Evolutionary conservation across 2,113 vertebrate species (phyloP).

Genomic region (Calypte anna): DNA sequence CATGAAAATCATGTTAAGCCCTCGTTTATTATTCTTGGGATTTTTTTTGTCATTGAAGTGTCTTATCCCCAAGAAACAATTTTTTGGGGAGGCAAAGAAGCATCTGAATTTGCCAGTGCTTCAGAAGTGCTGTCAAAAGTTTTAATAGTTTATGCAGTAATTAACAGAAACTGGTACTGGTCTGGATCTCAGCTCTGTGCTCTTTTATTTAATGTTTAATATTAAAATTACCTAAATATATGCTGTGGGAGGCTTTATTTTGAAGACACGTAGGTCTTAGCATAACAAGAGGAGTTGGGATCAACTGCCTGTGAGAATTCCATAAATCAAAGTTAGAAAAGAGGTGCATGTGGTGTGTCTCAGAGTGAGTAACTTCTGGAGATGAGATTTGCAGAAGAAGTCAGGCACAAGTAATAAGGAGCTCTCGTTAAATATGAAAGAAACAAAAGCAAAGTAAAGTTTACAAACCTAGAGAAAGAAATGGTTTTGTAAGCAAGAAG

Average conservation of each 20-base stretch:
- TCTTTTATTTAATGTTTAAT: background rate
- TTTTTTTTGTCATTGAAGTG: background rate
- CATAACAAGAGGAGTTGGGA: background rate
- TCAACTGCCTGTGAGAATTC: background rate
- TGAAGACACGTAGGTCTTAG: background rate
- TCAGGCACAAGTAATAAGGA: background rate
- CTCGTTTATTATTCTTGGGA: background rate
- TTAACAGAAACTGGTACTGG: background rate
- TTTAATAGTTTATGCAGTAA: background rate
- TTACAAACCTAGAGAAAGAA: background rate
- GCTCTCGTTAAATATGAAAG: background rate
- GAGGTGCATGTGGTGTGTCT: background rate
- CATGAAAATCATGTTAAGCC: constrained; percentile 15
- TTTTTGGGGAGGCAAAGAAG: background rate
- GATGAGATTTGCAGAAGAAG: background rate
- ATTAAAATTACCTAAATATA: background rate
- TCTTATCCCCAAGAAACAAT: background rate
- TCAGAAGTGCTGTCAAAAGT: background rate
- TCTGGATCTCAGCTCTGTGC: background rate
- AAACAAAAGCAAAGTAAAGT: background rate
- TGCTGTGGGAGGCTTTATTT: background rate
- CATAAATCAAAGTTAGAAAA: background rate
- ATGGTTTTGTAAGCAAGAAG: background rate
- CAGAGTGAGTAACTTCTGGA: background rate
- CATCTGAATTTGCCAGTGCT: background rate